Conservation (phyloP, 2,888 invertebrate species). For the Diarsia mendica region DNA sequence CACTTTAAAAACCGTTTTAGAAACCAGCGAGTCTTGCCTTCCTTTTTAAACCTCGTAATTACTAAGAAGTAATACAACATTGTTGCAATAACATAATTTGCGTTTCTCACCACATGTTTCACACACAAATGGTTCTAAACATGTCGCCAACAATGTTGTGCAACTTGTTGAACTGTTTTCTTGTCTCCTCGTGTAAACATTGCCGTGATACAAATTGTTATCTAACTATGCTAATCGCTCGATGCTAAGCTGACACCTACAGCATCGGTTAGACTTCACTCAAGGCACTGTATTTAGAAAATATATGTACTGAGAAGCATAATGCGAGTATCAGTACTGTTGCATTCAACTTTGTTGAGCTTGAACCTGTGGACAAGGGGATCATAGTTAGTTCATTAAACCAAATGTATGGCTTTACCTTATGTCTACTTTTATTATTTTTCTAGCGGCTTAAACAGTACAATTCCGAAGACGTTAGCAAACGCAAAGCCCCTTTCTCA, state of each 20-base stretch:
- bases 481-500: not conserved
- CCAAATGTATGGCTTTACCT: not conserved
- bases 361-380: slow-evolving; percentile 79
- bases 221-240: slow-evolving; percentile 71
- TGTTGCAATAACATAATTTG: not conserved
- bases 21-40: not conserved
- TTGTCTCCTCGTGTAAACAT: slow-evolving; percentile 57
- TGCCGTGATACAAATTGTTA: slow-evolving; percentile 67
- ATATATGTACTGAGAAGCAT: slow-evolving; percentile 79
- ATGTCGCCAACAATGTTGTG: not conserved
- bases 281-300: slow-evolving; percentile 89
- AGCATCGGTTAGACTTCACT: slow-evolving; percentile 78
- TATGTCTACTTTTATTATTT: not conserved
- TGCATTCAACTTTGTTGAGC: slow-evolving; percentile 66
- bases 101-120: not conserved
- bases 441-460: not conserved
- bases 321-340: slow-evolving; percentile 69
- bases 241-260: slow-evolving; percentile 62
- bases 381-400: slow-evolving; percentile 20
- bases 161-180: not conserved
- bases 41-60: too few relatives aligned
- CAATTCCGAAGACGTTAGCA: not conserved
- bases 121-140: not conserved
- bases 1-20: slow-evolving; percentile 5
- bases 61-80: not conserved